Evolutionary conservation across 2,888 invertebrate genomes (phyloP).

Genomic region (Ichneumoninae sp.): DNA sequence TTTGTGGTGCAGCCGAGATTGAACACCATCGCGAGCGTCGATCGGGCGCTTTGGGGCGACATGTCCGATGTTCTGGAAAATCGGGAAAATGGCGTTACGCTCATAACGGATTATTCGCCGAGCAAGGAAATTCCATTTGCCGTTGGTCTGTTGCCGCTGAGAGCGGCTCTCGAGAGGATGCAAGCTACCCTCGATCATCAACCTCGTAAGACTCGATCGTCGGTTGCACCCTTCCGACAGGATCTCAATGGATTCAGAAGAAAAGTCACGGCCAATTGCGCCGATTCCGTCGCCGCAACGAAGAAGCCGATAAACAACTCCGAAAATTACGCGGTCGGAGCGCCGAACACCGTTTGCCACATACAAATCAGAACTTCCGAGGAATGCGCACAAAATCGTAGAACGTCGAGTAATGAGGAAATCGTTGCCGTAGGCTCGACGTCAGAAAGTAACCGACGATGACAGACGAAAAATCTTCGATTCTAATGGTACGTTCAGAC

Average conservation of each 20-base stretch:
- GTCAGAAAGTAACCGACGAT: slow-evolving; percentile 68
- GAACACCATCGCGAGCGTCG: slow-evolving; percentile 78
- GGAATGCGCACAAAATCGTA: slow-evolving; percentile 69
- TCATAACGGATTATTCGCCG: slow-evolving; percentile 75
- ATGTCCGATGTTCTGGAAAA: slow-evolving; percentile 80
- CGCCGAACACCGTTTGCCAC: slow-evolving; percentile 80
- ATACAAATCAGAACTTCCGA: slow-evolving; percentile 80
- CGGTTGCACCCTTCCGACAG: slow-evolving; percentile 78
- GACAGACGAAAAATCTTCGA: slow-evolving; percentile 59
- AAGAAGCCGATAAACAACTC: slow-evolving; percentile 42
- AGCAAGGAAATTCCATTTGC: slow-evolving; percentile 84
- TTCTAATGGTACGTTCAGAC: slow-evolving; percentile 45
- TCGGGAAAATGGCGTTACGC: slow-evolving; percentile 66
- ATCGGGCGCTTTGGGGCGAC: slow-evolving; percentile 82
- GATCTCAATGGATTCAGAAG: slow-evolving; percentile 71
- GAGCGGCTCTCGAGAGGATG: slow-evolving; percentile 83
- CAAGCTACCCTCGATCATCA: slow-evolving; percentile 84
- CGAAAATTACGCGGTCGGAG: slow-evolving; percentile 63
- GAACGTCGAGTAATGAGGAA: slow-evolving; percentile 65
- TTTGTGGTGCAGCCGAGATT: slow-evolving; percentile 61
- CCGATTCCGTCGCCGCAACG: slow-evolving; percentile 22
- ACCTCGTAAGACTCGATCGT: slow-evolving; percentile 83
- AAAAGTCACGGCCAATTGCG: slow-evolving; percentile 45
- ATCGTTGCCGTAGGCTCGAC: slow-evolving; percentile 65
- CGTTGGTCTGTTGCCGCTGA: slow-evolving; percentile 83